Conservation (phyloP, 2,888 invertebrate species). For the Patella caerulea region DNA sequence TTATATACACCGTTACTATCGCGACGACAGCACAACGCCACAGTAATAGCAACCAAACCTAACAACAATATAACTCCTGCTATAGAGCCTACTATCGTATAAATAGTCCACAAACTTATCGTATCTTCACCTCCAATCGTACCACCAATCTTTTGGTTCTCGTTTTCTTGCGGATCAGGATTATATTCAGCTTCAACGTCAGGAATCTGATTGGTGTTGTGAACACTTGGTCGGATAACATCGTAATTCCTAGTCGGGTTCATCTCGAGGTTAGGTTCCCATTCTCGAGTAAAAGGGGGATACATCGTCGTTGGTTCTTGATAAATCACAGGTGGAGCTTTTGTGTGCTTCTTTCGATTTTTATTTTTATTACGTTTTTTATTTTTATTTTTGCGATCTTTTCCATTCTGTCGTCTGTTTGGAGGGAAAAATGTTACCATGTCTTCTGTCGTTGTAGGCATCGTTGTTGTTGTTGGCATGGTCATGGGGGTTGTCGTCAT, state of each 20-base stretch:
- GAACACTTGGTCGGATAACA: not conserved
- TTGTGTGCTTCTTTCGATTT: not conserved
- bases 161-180: not conserved
- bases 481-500: not conserved
- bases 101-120: constrained; percentile 60
- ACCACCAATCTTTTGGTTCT: constrained; percentile 3
- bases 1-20: constrained; percentile 55
- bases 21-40: constrained; percentile 58
- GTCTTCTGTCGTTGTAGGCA: constrained; percentile 18
- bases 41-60: constrained; percentile 59
- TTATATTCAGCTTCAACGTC: constrained; percentile 7
- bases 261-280: constrained; percentile 1
- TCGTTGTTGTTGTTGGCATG: constrained; percentile 14
- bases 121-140: constrained; percentile 24
- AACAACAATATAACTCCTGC: constrained; percentile 59
- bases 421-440: constrained; percentile 8
- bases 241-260: constrained; percentile 19
- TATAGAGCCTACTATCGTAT: constrained; percentile 62
- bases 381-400: constrained; percentile 8
- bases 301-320: not conserved
- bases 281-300: not conserved
- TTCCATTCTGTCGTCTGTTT: not conserved
- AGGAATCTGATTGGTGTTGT: not conserved
- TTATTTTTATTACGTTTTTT: not conserved
- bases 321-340: not conserved